Evolutionary conservation across 2,113 vertebrate species (phyloP).

Genomic region (Ariopsis seemanni): DNA sequence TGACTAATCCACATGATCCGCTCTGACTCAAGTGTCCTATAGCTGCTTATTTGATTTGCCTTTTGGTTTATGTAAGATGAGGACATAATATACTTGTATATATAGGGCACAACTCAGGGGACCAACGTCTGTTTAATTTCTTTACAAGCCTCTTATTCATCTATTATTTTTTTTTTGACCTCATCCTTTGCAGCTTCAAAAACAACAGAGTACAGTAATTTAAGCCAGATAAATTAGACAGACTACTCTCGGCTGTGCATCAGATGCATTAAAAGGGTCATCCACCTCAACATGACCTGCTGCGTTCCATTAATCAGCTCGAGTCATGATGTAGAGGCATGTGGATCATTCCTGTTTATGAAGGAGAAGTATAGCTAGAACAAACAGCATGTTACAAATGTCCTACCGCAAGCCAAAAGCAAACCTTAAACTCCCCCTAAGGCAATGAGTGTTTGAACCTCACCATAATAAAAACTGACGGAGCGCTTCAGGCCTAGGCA

Average conservation of each 20-base stretch:
- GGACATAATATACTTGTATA: neutral
- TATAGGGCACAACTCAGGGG: neutral
- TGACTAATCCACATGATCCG: slow-evolving; percentile 14
- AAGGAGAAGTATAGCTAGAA: slow-evolving; percentile 34
- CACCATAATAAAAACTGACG: slow-evolving; percentile 21
- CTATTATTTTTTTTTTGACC: slow-evolving; percentile 12
- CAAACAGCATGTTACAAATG: slow-evolving; percentile 38
- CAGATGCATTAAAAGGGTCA: neutral
- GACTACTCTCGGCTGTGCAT: neutral
- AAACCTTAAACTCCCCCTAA: slow-evolving; percentile 33
- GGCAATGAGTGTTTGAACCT: slow-evolving; percentile 39
- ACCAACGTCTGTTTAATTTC: slow-evolving; percentile 17
- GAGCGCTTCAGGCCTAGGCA: slow-evolving; percentile 38
- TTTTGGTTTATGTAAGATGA: slow-evolving; percentile 30
- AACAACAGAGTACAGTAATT: slow-evolving; percentile 19
- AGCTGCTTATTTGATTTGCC: slow-evolving; percentile 35
- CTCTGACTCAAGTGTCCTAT: slow-evolving; percentile 6
- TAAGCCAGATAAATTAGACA: slow-evolving; percentile 35
- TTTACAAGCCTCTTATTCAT: slow-evolving; percentile 27
- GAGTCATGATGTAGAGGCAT: slow-evolving; percentile 18
- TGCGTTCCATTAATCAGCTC: slow-evolving; percentile 34
- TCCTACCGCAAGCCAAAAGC: slow-evolving; percentile 15
- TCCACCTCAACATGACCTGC: slow-evolving; percentile 28
- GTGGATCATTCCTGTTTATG: slow-evolving; percentile 31
- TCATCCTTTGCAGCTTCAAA: slow-evolving; percentile 14